These are phyloP conservation scores for Piaya cayana DNA, from an alignment of 2,113 vertebrate species.

Conservation along the genomic window DNA sequence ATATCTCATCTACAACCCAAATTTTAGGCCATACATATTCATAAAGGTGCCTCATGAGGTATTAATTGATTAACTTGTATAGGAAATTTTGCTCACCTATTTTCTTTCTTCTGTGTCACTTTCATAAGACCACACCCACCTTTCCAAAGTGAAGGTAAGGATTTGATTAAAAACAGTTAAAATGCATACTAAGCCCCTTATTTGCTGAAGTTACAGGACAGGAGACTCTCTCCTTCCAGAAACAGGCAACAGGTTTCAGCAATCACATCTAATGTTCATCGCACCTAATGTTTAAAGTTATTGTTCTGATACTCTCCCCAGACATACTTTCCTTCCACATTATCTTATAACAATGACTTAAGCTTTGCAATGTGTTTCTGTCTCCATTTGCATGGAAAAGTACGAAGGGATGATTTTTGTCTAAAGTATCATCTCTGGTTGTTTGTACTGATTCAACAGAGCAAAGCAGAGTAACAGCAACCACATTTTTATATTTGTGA, in stretches of 20 bases:
- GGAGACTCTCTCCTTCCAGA: not conserved
- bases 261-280: not conserved
- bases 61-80: not conserved
- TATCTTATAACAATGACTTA: not conserved
- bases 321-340: not conserved
- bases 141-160: not conserved
- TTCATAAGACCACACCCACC: not conserved
- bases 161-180: not conserved
- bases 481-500: not conserved
- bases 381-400: slow-evolving; percentile 32
- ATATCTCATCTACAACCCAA: not conserved
- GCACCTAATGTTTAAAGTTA: not conserved
- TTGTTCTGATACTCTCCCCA: not conserved
- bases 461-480: not conserved
- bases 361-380: not conserved
- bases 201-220: not conserved
- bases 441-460: slow-evolving; percentile 23
- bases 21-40: not conserved
- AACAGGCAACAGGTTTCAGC: not conserved
- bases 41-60: not conserved
- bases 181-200: not conserved
- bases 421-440: not conserved
- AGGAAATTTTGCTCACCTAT: not conserved
- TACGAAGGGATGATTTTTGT: not conserved
- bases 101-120: not conserved